Evolutionary conservation across 2,113 vertebrate genomes (phyloP).

Genomic region (Triplophysa tibetana): DNA sequence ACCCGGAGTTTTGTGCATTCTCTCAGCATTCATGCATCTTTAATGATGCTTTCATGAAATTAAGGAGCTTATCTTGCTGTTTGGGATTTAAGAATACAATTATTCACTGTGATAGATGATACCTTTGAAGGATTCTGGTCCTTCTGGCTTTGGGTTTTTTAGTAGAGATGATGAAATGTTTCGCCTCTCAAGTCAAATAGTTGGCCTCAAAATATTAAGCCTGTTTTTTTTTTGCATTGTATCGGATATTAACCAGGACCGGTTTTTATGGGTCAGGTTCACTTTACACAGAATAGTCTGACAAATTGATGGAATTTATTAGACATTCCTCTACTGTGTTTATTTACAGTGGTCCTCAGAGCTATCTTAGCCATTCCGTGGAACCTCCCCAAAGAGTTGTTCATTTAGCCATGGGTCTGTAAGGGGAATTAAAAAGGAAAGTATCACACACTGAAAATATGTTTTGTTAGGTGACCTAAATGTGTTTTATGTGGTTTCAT

Average conservation of each 20-base stretch:
- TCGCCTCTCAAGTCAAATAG: not conserved
- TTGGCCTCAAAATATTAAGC: not conserved
- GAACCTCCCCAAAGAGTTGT: conserved; percentile 8
- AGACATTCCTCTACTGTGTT: not conserved
- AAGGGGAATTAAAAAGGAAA: not conserved
- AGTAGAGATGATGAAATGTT: conserved; percentile 21
- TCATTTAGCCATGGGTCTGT: conserved; percentile 8
- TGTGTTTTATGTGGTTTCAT: not conserved
- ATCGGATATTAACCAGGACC: not conserved
- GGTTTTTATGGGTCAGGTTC: conserved; percentile 2
- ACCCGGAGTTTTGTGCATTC: conserved; percentile 1
- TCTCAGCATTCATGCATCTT: conserved; percentile 6
- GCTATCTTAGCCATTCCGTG: not conserved
- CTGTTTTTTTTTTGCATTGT: not conserved
- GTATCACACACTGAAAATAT: not conserved
- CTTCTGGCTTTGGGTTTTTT: not conserved
- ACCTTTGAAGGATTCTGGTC: not conserved
- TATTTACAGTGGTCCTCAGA: conserved; percentile 1
- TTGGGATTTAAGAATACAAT: conserved; percentile 19
- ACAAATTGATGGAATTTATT: conserved; percentile 13
- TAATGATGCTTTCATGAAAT: not conserved
- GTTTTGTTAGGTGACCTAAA: conserved; percentile 6
- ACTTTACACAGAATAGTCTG: not conserved
- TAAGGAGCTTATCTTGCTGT: not conserved
- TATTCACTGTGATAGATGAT: conserved; percentile 3